Conservation (phyloP, 2,888 invertebrate genomes). For the Amphiduros pacificus region DNA sequence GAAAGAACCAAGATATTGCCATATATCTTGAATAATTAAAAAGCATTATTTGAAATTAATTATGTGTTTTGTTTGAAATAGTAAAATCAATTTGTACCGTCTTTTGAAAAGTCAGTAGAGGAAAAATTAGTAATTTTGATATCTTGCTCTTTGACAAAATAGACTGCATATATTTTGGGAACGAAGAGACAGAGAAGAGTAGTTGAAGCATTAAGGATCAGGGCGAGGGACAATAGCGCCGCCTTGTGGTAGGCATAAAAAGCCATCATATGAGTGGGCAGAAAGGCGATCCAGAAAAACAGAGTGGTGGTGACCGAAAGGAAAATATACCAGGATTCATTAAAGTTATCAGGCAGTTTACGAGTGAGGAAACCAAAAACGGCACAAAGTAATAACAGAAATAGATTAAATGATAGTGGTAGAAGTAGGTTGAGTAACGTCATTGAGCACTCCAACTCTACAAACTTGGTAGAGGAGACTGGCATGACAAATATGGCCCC, state of each 20-base stretch:
- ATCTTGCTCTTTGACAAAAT: neutral
- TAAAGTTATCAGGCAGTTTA: constrained; percentile 8
- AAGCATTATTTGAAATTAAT: no score
- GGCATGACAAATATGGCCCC: no score
- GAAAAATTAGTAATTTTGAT: neutral
- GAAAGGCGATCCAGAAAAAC: constrained; percentile 12
- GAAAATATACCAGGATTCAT: constrained; percentile 13
- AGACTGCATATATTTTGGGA: constrained; percentile 7
- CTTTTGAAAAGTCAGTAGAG: neutral
- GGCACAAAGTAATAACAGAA: neutral
- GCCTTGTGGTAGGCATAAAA: constrained; percentile 8
- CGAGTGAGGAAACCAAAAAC: constrained; percentile 3
- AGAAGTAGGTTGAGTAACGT: neutral
- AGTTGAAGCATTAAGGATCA: neutral
- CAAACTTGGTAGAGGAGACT: neutral
- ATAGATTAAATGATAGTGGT: neutral
- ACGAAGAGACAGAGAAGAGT: constrained; percentile 5
- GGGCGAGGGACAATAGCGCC: neutral
- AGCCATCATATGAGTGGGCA: constrained; percentile 1
- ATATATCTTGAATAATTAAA: no score
- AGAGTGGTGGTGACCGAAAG: constrained; percentile 2
- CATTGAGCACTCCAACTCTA: neutral
- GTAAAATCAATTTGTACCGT: no score
- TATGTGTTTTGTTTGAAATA: no score
- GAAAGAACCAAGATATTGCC: no score